A percentile compares a stretch with the other conserved stretches of the same genome.
Conservation (phyloP, 2,888 invertebrate genomes). For the Tortrix viridana region DNA sequence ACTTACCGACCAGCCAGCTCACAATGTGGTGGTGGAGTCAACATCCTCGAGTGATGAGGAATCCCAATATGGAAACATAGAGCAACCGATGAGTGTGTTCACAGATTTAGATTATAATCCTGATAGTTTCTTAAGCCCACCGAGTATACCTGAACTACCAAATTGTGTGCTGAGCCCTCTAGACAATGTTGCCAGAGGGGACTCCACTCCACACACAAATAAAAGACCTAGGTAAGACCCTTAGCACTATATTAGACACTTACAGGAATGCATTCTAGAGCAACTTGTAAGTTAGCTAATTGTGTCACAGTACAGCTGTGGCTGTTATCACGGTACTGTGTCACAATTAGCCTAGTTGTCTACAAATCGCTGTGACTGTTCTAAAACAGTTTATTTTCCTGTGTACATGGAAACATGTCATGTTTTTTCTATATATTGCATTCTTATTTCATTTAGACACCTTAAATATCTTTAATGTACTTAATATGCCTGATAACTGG, state of each 20-base stretch:
- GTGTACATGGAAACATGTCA: not conserved
- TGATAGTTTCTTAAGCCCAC: constrained; percentile 79
- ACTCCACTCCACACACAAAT: constrained; percentile 78
- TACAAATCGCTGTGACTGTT: constrained; percentile 19
- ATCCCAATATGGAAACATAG: constrained; percentile 59
- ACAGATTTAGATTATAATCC: constrained; percentile 77
- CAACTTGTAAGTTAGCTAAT: constrained; percentile 13
- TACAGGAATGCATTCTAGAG: not conserved
- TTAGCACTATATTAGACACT: not conserved
- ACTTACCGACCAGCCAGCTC: constrained; percentile 62
- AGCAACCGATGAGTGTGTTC: constrained; percentile 69
- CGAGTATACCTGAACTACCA: constrained; percentile 72
- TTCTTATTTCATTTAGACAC: not conserved
- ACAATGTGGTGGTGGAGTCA: constrained; percentile 74
- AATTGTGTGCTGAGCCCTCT: constrained; percentile 76
- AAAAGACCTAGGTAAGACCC: constrained; percentile 71
- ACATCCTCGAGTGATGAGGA: constrained; percentile 78
- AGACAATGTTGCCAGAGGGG: constrained; percentile 79
- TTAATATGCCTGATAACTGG: too few species aligned
- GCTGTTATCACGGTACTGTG: too few species aligned
- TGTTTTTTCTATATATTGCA: not conserved
- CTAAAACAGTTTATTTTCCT: not conserved
- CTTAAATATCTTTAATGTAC: too few species aligned
- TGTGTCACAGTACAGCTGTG: constrained; percentile 18
- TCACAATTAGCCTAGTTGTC: constrained; percentile 32